Evolutionary conservation across 2,888 invertebrate species (phyloP).

Genomic region (Thelaira solivaga): DNA sequence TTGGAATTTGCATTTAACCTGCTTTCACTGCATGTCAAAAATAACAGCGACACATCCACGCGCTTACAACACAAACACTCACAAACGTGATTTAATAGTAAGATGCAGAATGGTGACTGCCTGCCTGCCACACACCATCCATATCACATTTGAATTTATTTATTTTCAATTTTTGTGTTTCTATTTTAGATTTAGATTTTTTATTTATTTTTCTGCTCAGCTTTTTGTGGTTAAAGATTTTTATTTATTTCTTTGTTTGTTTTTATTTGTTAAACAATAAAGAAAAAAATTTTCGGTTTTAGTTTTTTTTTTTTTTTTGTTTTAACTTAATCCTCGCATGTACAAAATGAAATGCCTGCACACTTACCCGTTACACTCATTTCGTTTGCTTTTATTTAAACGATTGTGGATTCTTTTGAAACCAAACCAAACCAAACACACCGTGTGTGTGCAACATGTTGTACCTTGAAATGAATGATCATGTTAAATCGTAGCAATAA

Average conservation of each 20-base stretch:
- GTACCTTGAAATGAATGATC: conserved; percentile 59
- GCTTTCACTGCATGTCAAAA: conserved; percentile 67
- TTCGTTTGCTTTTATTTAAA: background rate
- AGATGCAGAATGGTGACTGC: conserved; percentile 30
- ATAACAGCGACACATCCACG: conserved; percentile 44
- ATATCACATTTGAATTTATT: conserved; percentile 1
- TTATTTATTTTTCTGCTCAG: conserved; percentile 31
- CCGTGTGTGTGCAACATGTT: background rate
- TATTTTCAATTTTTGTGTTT: background rate
- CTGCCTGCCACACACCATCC: conserved; percentile 29
- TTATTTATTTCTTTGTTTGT: too few relatives aligned
- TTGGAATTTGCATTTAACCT: conserved; percentile 68
- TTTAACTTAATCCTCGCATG: conserved; percentile 38
- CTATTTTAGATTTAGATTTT: conserved; percentile 30
- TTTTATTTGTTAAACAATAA: conserved; percentile 12
- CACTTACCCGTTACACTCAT: conserved; percentile 33
- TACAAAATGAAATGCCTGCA: conserved; percentile 35
- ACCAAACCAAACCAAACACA: background rate
- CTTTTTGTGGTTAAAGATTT: conserved; percentile 9
- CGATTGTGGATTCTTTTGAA: conserved; percentile 4
- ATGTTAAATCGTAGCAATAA: conserved; percentile 28
- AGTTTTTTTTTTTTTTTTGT: conserved; percentile 10
- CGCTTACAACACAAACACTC: conserved; percentile 21
- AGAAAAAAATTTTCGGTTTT: too few relatives aligned
- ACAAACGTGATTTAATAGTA: conserved; percentile 45